These are phyloP conservation scores for Ferdinandea cuprea DNA, from an alignment of 2,888 invertebrate species.

Conservation along the genomic window DNA sequence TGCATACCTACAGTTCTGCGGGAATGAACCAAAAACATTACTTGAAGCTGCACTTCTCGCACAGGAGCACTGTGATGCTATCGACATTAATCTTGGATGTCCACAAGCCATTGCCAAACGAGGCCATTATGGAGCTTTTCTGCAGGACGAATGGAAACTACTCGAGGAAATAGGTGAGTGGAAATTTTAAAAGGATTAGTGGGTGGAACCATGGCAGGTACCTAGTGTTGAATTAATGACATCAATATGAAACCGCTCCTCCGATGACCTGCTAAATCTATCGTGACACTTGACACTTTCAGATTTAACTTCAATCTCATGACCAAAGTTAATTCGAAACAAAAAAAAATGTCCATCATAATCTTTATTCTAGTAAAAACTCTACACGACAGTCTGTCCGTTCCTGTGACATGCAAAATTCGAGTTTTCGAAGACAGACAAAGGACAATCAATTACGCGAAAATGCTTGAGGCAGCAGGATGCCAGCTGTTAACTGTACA, in stretches of 20 bases:
- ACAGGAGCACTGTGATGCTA: constrained; percentile 94
- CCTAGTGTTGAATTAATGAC: constrained; percentile 40
- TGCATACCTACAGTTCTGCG: constrained; percentile 91
- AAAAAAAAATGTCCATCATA: constrained; percentile 27
- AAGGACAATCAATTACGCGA: constrained; percentile 95
- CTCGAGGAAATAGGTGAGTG: constrained; percentile 90
- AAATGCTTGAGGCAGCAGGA: constrained; percentile 97
- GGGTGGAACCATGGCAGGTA: constrained; percentile 27
- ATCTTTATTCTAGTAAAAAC: constrained; percentile 87
- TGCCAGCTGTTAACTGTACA: constrained; percentile 96
- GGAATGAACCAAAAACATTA: constrained; percentile 95
- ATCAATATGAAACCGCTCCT: constrained; percentile 39
- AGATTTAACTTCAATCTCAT: constrained; percentile 39
- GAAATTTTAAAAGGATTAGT: constrained; percentile 29
- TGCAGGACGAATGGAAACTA: constrained; percentile 97
- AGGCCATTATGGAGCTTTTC: constrained; percentile 97
- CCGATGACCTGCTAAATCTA: constrained; percentile 48
- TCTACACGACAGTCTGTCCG: constrained; percentile 87
- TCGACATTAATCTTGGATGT: constrained; percentile 99
- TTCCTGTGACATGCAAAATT: constrained; percentile 99
- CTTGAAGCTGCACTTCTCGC: constrained; percentile 94
- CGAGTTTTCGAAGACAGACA: constrained; percentile 93
- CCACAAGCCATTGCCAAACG: constrained; percentile 98
- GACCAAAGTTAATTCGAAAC: constrained; percentile 37
- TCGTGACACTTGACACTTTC: constrained; percentile 59